Conservation (phyloP, 2,888 invertebrate genomes). For the Falcaria lacertinaria region DNA sequence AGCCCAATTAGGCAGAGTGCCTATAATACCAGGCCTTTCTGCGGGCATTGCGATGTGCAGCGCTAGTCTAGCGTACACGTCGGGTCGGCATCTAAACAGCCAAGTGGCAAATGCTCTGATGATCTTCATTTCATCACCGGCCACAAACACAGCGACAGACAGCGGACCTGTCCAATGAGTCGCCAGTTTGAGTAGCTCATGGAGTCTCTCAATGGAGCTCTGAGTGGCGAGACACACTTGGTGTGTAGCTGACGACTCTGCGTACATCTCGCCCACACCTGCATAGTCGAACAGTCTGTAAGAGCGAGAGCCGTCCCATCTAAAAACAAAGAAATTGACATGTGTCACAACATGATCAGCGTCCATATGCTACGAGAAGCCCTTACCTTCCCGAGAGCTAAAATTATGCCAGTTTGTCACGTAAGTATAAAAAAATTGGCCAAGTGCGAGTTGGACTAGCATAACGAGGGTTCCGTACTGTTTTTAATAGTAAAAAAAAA, state of each 20-base stretch:
- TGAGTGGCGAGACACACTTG: conserved; percentile 90
- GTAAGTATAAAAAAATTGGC: no score
- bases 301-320: conserved; percentile 86
- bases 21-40: conserved; percentile 81
- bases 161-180: conserved; percentile 92
- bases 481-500: no score
- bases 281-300: conserved; percentile 88
- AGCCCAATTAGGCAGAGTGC: conserved; percentile 77
- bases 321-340: background rate
- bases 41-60: conserved; percentile 88
- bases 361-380: no score
- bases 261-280: conserved; percentile 83
- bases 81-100: conserved; percentile 86
- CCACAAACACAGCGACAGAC: conserved; percentile 89
- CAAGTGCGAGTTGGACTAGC: no score
- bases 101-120: conserved; percentile 87
- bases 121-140: conserved; percentile 87
- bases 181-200: conserved; percentile 87
- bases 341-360: no score
- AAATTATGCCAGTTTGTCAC: no score
- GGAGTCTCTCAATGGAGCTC: conserved; percentile 89
- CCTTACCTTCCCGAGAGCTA: no score
- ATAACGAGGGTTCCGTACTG: no score
- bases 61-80: conserved; percentile 85
- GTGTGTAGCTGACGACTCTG: conserved; percentile 77